phyloP scores from a whole-genome alignment of 2,888 invertebrate genomes.

The Dasysyrphus albostriatus region DNA sequence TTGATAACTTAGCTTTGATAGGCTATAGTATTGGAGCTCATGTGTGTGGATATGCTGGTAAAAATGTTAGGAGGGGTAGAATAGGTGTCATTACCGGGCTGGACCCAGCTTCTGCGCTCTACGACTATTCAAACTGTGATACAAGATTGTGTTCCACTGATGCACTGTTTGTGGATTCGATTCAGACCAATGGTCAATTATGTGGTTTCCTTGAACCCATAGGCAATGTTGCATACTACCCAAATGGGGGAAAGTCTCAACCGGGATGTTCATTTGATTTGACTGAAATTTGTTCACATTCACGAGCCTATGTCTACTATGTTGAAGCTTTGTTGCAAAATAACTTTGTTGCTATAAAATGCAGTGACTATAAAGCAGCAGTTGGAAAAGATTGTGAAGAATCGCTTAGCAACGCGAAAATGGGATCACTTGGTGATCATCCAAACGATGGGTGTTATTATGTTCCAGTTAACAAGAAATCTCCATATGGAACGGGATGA shows the following conservation, averaged over 20 bases:
- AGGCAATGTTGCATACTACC: conserved; percentile 84
- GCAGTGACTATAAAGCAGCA: not conserved
- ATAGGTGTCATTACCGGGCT: conserved; percentile 84
- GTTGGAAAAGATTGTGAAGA: not conserved
- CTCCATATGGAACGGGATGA: conserved; percentile 5
- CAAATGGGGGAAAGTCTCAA: conserved; percentile 85
- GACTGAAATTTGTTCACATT: conserved; percentile 82
- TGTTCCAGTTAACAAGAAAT: conserved; percentile 22
- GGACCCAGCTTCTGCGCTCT: conserved; percentile 78
- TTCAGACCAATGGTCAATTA: conserved; percentile 79
- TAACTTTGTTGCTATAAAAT: not conserved
- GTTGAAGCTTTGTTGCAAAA: conserved; percentile 11
- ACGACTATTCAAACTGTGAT: conserved; percentile 76
- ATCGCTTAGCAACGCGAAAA: not conserved
- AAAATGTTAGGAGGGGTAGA: conserved; percentile 85
- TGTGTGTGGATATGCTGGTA: conserved; percentile 86
- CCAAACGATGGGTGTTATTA: not conserved
- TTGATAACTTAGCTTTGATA: conserved; percentile 84
- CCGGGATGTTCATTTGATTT: conserved; percentile 83
- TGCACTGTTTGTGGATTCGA: conserved; percentile 79
- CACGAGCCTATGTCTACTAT: conserved; percentile 80
- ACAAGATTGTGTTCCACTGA: conserved; percentile 77
- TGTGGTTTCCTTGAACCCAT: conserved; percentile 79
- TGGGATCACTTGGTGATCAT: not conserved
- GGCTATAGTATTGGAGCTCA: conserved; percentile 87